These are phyloP conservation scores for Limanda limanda DNA, from an alignment of 2,113 vertebrate genomes.

Conservation along the genomic window DNA sequence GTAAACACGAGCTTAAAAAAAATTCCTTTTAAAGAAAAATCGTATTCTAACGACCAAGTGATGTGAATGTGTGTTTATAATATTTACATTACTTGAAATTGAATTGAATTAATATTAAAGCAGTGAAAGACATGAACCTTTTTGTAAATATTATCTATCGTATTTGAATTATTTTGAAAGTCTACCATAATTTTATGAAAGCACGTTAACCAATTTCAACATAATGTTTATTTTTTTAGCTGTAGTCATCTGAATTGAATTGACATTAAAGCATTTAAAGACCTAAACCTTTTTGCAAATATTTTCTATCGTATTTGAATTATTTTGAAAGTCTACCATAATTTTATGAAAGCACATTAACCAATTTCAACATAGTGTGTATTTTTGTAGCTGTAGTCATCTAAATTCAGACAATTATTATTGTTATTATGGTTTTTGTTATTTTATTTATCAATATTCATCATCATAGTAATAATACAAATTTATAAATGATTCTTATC, in stretches of 20 bases:
- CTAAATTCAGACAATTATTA: neutral
- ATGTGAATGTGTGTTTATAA: neutral
- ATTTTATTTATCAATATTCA: neutral
- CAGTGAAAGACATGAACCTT: neutral
- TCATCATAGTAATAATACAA: neutral
- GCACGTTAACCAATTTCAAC: too few species aligned
- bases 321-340: neutral
- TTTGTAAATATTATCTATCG: too few species aligned
- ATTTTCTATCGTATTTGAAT: too few species aligned
- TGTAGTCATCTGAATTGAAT: neutral
- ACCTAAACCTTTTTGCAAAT: too few species aligned
- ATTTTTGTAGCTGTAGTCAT: neutral
- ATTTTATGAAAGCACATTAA: neutral
- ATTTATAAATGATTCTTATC: neutral
- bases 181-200: neutral
- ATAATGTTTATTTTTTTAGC: neutral
- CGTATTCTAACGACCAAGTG: neutral
- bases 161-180: too few species aligned
- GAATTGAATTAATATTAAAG: too few species aligned
- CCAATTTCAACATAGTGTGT: too few species aligned
- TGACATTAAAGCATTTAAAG: too few species aligned
- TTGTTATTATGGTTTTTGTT: neutral
- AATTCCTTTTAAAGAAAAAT: neutral
- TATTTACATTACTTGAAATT: too few species aligned
- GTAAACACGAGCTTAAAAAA: neutral